These are phyloP conservation scores for Betta splendens DNA, from an alignment of 2,797 vertebrate genomes.

Conservation along the genomic window DNA sequence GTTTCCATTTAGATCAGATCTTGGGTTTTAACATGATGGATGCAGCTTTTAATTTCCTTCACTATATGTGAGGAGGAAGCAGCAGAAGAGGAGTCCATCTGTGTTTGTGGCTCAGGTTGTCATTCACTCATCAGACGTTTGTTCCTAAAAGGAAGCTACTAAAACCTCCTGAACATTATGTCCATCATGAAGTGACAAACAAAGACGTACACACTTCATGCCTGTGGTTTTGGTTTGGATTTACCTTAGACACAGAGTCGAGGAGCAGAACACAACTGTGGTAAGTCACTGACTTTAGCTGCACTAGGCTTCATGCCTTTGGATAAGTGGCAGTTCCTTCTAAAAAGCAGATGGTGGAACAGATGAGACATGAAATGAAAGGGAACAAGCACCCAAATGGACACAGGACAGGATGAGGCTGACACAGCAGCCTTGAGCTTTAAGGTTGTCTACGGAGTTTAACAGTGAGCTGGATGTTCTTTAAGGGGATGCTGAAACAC, in stretches of 20 bases:
- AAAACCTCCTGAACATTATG: too few relatives aligned
- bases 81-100: too few relatives aligned
- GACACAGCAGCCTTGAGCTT: background rate
- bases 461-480: background rate
- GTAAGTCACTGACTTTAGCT: too few relatives aligned
- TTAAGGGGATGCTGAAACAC: background rate
- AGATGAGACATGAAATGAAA: conserved; percentile 1
- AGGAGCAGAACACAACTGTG: background rate
- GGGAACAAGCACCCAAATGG: conserved; percentile 4
- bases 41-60: too few relatives aligned
- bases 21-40: conserved; percentile 27
- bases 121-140: too few relatives aligned
- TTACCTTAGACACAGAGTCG: background rate
- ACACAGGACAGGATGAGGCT: background rate
- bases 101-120: too few relatives aligned
- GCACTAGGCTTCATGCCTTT: too few relatives aligned
- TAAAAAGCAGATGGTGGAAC: conserved; percentile 8
- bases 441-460: too few relatives aligned
- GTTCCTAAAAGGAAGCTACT: too few relatives aligned
- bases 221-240: background rate
- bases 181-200: too few relatives aligned
- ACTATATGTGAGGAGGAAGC: too few relatives aligned
- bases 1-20: conserved; percentile 32
- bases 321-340: background rate
- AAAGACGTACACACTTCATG: too few relatives aligned